Evolutionary conservation across 2,113 vertebrate genomes (phyloP).

Genomic region (Psilopsiagon aymara): DNA sequence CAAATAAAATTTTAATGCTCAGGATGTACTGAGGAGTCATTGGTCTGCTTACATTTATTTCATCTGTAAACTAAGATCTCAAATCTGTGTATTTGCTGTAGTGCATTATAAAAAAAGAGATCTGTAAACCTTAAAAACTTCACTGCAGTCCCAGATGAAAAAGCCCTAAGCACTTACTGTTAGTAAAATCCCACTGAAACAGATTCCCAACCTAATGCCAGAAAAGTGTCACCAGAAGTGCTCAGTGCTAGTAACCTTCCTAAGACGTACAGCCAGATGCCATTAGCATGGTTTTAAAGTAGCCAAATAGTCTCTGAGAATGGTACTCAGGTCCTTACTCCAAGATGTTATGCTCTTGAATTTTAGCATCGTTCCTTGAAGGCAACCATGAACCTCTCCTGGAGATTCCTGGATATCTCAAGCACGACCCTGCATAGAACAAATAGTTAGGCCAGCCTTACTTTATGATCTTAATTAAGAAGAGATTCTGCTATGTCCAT

Average conservation of each 20-base stretch:
- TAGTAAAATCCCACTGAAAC: neutral
- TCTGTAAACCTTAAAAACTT: neutral
- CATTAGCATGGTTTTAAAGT: neutral
- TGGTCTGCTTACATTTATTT: neutral
- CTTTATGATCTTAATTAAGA: neutral
- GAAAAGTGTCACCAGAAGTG: neutral
- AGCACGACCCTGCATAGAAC: neutral
- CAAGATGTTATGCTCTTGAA: neutral
- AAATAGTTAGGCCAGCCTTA: neutral
- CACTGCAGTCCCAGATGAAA: neutral
- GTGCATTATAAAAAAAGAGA: neutral
- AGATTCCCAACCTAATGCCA: neutral
- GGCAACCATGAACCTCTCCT: neutral
- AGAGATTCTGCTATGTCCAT: neutral
- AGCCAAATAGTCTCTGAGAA: neutral
- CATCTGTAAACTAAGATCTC: neutral
- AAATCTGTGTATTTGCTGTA: neutral
- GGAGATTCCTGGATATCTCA: neutral
- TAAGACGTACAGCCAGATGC: neutral
- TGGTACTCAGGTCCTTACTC: neutral
- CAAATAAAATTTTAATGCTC: neutral
- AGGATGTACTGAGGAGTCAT: neutral
- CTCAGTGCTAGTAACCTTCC: neutral
- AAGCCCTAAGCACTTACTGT: neutral
- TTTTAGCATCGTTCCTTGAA: neutral